phyloP scores from a whole-genome alignment of 1,140 invertebrate species.

The Saccostrea glomerata region DNA sequence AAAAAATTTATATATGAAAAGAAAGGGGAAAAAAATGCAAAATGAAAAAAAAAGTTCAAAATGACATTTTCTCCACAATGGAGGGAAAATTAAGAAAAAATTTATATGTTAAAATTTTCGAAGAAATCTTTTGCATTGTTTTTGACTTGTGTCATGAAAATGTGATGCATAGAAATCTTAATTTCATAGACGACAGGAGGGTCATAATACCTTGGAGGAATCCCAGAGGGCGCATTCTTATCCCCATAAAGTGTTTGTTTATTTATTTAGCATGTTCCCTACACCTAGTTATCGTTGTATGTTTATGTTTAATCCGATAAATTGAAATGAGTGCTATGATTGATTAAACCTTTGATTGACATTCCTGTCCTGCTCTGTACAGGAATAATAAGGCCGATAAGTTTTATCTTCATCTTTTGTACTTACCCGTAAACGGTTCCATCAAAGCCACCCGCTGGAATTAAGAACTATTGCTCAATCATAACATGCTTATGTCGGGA shows the following conservation, averaged over 20 bases:
- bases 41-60: too few relatives aligned
- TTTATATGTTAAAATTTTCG: too few relatives aligned
- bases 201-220: not conserved
- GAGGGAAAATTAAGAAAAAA: too few relatives aligned
- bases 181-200: not conserved
- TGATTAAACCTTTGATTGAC: constrained; percentile 21
- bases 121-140: too few relatives aligned
- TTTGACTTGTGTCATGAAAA: too few relatives aligned
- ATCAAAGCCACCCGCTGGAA: constrained; percentile 7
- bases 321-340: constrained; percentile 27
- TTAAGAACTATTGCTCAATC: constrained; percentile 1
- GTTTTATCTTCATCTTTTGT: constrained; percentile 13
- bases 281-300: constrained; percentile 13
- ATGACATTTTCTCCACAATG: too few relatives aligned
- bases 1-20: too few relatives aligned
- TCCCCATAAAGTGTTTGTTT: constrained; percentile 15
- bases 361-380: constrained; percentile 2
- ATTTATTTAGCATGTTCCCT: not conserved
- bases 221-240: not conserved
- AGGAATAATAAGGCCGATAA: constrained; percentile 18
- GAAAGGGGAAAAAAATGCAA: too few relatives aligned
- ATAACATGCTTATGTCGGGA: not conserved
- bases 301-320: constrained; percentile 29
- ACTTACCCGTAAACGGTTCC: constrained; percentile 16
- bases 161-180: too few relatives aligned